Conservation (phyloP, 2,888 invertebrate genomes). For the Copidosoma aretas region DNA sequence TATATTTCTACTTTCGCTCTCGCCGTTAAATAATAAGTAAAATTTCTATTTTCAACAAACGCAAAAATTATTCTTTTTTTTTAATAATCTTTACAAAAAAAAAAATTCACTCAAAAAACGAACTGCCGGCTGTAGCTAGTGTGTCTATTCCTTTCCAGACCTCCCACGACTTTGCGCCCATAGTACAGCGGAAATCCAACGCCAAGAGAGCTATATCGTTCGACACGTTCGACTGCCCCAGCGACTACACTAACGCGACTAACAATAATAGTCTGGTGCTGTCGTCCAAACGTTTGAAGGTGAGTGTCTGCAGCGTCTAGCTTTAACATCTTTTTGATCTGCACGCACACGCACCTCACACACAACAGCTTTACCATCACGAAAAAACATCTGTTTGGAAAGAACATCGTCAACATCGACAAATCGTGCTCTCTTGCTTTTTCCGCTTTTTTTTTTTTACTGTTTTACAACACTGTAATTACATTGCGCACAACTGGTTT, state of each 20-base stretch:
- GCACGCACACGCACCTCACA: background rate
- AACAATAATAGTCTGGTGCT: constrained; percentile 52
- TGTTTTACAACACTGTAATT: too few relatives aligned
- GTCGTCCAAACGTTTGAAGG: constrained; percentile 58
- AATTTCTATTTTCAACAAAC: too few relatives aligned
- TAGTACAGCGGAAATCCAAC: constrained; percentile 57
- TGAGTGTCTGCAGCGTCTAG: constrained; percentile 45
- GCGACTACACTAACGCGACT: constrained; percentile 40
- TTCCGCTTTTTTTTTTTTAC: too few relatives aligned
- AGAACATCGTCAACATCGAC: too few relatives aligned
- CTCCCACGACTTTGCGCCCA: constrained; percentile 60
- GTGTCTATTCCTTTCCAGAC: constrained; percentile 63
- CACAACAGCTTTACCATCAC: background rate
- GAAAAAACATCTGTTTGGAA: too few relatives aligned
- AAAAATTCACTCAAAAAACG: background rate
- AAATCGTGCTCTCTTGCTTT: too few relatives aligned
- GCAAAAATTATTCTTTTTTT: too few relatives aligned
- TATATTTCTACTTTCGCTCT: background rate
- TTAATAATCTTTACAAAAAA: too few relatives aligned
- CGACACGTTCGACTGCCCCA: constrained; percentile 58
- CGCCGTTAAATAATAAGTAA: too few relatives aligned
- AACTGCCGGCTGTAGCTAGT: constrained; percentile 62
- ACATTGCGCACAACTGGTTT: too few relatives aligned
- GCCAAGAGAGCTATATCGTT: constrained; percentile 62
- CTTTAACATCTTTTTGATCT: background rate